Conservation (phyloP, 2,797 vertebrate species). For the Gymnoscopelus braueri region DNA sequence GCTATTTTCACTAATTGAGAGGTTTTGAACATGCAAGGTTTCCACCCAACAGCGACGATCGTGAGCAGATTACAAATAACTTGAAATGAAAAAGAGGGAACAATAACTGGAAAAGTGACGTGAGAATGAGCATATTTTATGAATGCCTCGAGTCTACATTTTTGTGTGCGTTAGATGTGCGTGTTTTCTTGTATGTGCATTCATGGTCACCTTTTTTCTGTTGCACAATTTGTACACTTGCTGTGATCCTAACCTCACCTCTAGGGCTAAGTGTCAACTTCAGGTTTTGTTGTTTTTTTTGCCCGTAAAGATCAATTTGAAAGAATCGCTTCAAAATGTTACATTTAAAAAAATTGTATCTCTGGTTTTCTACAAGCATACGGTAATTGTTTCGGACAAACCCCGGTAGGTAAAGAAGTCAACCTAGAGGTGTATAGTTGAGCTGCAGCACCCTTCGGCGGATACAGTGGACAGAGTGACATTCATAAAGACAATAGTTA, state of each 20-base stretch:
- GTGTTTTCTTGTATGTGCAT: constrained; percentile 17
- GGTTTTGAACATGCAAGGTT: too few species aligned
- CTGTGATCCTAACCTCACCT: constrained; percentile 18
- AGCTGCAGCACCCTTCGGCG: too few species aligned
- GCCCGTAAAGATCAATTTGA: neutral
- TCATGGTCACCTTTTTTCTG: constrained; percentile 30
- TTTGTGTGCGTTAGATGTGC: constrained; percentile 23
- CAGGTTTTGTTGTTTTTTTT: neutral
- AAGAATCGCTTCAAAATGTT: constrained; percentile 4
- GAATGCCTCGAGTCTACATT: constrained; percentile 35
- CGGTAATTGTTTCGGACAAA: too few species aligned
- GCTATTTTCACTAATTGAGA: too few species aligned
- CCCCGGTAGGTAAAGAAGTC: too few species aligned
- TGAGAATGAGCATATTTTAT: constrained; percentile 52
- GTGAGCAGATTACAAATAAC: neutral
- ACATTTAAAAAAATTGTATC: neutral
- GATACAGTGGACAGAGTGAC: too few species aligned
- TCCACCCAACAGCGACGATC: neutral
- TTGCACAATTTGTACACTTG: constrained; percentile 29
- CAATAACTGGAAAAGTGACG: constrained; percentile 23
- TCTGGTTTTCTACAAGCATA: too few species aligned
- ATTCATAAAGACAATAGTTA: too few species aligned
- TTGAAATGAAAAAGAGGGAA: constrained; percentile 16
- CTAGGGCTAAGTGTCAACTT: constrained; percentile 14
- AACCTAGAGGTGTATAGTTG: too few species aligned